Conservation (phyloP, 2,797 vertebrate species). For the Crypturellus tataupa region DNA sequence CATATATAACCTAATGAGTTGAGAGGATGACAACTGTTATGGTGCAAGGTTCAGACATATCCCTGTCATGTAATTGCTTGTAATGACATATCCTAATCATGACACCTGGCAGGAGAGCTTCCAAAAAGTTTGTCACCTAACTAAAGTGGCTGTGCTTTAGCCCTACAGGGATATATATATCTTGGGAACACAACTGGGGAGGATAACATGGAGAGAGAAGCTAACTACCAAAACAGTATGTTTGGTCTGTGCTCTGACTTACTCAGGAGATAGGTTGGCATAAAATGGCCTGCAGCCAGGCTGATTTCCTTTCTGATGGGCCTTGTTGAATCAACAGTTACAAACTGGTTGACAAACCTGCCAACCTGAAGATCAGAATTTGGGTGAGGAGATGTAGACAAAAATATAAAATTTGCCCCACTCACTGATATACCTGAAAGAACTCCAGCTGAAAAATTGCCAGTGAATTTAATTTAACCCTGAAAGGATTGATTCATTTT, state of each 20-base stretch:
- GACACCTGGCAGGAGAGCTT: too few relatives aligned
- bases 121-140: too few relatives aligned
- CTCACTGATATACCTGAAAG: neutral
- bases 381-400: neutral
- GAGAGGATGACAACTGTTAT: neutral
- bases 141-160: too few relatives aligned
- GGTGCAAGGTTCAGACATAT: too few relatives aligned
- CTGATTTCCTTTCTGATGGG: neutral
- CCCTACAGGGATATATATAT: neutral
- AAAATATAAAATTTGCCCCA: neutral
- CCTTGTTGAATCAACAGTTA: neutral
- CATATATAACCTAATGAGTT: neutral
- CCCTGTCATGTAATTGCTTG: too few relatives aligned
- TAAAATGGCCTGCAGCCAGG: neutral
- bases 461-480: conserved; percentile 43
- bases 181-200: neutral
- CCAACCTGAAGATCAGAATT: neutral
- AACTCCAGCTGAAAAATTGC: conserved; percentile 44
- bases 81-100: too few relatives aligned
- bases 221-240: neutral
- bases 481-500: conserved; percentile 41
- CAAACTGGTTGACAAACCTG: neutral
- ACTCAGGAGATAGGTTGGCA: neutral
- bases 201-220: neutral
- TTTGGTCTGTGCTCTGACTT: neutral